Percentiles rank a stretch among this genome's conserved stretches.
Evolutionary conservation across 2,113 vertebrate genomes (phyloP).

Genomic region (Tupaia chinensis): DNA sequence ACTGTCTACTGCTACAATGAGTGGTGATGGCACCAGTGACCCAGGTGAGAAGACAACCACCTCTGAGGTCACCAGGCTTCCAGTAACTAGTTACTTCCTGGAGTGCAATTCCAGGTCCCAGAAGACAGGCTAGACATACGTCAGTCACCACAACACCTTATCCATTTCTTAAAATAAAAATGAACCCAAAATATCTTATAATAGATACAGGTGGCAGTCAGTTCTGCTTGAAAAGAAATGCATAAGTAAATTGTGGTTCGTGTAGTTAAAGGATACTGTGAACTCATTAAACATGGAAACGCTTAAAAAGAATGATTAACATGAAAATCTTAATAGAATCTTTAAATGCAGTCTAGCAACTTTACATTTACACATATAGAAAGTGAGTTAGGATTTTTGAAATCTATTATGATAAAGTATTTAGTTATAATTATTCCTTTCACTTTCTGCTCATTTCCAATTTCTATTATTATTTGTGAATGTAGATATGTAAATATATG

Average conservation of each 20-base stretch:
- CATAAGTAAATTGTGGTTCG: background rate
- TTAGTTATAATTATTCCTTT: background rate
- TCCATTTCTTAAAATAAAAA: background rate
- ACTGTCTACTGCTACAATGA: no score
- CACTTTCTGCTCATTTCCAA: background rate
- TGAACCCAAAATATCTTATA: background rate
- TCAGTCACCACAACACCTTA: background rate
- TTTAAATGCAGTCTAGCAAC: no score
- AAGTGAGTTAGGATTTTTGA: no score
- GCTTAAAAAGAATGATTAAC: background rate
- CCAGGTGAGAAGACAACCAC: fast-evolving
- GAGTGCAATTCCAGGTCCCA: background rate
- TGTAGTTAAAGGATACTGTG: background rate
- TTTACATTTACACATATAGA: no score
- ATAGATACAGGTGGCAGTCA: background rate
- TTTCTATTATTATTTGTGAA: background rate
- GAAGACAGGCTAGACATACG: background rate
- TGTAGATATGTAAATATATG: background rate
- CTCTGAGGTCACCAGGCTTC: background rate
- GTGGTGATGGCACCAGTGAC: background rate
- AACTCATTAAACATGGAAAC: background rate
- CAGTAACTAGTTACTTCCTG: background rate
- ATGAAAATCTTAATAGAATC: background rate
- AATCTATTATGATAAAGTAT: background rate
- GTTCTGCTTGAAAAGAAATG: background rate